Conservation (phyloP, 2,888 invertebrate genomes). For the Polyploca ridens region DNA sequence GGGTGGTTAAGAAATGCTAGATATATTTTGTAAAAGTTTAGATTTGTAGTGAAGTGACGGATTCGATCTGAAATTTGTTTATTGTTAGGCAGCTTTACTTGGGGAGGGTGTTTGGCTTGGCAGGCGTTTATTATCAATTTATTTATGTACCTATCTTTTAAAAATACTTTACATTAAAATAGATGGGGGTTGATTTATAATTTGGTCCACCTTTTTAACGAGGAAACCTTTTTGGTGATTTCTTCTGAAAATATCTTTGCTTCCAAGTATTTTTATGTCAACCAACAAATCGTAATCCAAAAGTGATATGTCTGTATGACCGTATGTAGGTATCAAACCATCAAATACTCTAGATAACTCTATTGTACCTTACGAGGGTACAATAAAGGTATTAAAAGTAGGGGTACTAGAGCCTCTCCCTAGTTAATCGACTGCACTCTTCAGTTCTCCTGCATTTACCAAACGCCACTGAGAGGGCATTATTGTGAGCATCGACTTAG, state of each 20-base stretch:
- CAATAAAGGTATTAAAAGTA: background rate
- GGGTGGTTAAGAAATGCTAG: constrained; percentile 36
- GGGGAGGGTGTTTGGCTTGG: constrained; percentile 32
- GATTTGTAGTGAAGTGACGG: constrained; percentile 60
- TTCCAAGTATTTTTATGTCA: too few species aligned
- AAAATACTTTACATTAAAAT: background rate
- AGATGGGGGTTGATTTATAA: background rate
- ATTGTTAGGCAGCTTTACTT: constrained; percentile 47
- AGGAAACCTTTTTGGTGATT: background rate
- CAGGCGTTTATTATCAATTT: constrained; percentile 27
- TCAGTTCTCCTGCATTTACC: background rate
- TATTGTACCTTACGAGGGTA: background rate
- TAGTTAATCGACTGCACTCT: background rate
- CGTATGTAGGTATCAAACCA: background rate
- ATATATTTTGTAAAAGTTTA: constrained; percentile 49
- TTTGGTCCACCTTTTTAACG: too few species aligned
- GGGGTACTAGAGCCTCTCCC: background rate
- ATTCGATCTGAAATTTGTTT: constrained; percentile 74
- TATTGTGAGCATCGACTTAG: background rate
- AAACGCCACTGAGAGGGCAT: background rate
- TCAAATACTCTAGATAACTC: background rate
- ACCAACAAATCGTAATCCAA: too few species aligned
- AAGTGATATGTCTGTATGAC: too few species aligned
- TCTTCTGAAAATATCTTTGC: too few species aligned
- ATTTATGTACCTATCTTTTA: constrained; percentile 13